Base-by-base conservation (phyloP, 1,140 invertebrate species). In the Heterodera schachtii region DNA sequence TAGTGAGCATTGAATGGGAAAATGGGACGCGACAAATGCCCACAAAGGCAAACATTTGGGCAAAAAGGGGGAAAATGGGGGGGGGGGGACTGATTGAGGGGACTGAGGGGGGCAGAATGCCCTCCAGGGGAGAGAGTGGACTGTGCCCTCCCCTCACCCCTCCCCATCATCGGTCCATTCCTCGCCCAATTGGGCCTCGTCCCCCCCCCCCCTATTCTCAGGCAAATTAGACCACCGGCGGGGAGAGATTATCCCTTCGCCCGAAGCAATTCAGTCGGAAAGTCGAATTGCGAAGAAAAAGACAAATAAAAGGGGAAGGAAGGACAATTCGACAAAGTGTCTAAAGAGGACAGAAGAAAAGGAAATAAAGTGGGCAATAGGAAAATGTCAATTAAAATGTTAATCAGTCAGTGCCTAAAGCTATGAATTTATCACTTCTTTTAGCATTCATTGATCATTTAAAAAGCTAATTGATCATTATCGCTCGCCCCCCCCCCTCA, bases 121-220 rank as follows among this genome's bases (percentile, higher is more conserved):
- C 67, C 67, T 11, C 9, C 9, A 8, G 31, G 31, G 31, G 31
- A 31, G 31, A 31, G 11, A 52, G 11, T 31, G 69, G 69, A 71
- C 67, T 31, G 69, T 11, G 69, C 2, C n/a, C 67, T 46, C n/a
- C 13, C 3, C 2, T 19, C 5, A 3, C 19, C 19, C 5, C 19
- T 60, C 16, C 2, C 49, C 57, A 19, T 64, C 31, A 31, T 31
- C 31, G 31, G 31, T 31, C 31, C 31, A 31, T 64, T 64, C 69
- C 31, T 43, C 69, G 11, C 69, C n/a, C 69, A 71, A 71, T 71
- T 71, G 69, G 69, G 9, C 69, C 57, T 64, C 57, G 57, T 64
- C 5, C 57, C 57, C 5, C 57, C 57, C 0, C 57, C 57, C 52
- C 52, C 52, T n/a, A 13, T 71, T 71, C 69, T 16, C 31, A 41